Conservation (phyloP, 2,888 invertebrate genomes). For the Eristalinus aeneus region DNA sequence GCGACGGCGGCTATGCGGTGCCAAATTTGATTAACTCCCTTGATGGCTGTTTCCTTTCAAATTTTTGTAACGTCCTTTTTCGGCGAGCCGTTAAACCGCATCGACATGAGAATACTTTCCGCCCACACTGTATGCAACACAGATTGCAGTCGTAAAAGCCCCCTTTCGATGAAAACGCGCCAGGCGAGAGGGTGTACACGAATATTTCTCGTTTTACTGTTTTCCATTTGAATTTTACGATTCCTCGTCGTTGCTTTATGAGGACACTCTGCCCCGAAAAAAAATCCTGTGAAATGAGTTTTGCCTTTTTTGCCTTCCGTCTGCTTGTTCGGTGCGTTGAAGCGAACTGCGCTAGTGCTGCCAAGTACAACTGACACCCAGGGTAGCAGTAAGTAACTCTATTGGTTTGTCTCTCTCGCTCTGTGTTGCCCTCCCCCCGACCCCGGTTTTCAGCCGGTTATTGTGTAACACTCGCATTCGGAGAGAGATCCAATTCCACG, state of each 20-base stretch:
- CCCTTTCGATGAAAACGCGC: slow-evolving; percentile 12
- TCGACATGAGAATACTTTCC: slow-evolving; percentile 19
- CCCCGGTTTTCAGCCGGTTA: neutral
- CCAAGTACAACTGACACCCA: neutral
- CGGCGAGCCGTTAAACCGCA: neutral
- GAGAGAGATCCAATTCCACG: slow-evolving; percentile 59
- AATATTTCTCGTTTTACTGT: slow-evolving; percentile 42
- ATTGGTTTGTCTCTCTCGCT: neutral
- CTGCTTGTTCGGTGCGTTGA: neutral
- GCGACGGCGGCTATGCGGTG: neutral
- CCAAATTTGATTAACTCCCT: neutral
- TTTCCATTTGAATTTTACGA: slow-evolving; percentile 63
- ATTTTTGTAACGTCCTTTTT: neutral
- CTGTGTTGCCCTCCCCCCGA: neutral
- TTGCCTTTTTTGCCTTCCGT: slow-evolving; percentile 4
- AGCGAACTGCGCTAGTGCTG: slow-evolving; percentile 9
- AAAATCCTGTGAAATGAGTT: slow-evolving; percentile 42
- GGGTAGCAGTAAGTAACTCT: slow-evolving; percentile 12
- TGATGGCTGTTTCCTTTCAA: neutral
- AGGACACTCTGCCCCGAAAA: slow-evolving; percentile 32
- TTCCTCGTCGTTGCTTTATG: slow-evolving; percentile 28
- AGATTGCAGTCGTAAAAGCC: slow-evolving; percentile 57
- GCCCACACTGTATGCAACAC: slow-evolving; percentile 42
- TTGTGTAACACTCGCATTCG: slow-evolving; percentile 21
- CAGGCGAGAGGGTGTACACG: neutral